Conservation (phyloP, 2,113 vertebrate species). For the Platysteira castanea region DNA sequence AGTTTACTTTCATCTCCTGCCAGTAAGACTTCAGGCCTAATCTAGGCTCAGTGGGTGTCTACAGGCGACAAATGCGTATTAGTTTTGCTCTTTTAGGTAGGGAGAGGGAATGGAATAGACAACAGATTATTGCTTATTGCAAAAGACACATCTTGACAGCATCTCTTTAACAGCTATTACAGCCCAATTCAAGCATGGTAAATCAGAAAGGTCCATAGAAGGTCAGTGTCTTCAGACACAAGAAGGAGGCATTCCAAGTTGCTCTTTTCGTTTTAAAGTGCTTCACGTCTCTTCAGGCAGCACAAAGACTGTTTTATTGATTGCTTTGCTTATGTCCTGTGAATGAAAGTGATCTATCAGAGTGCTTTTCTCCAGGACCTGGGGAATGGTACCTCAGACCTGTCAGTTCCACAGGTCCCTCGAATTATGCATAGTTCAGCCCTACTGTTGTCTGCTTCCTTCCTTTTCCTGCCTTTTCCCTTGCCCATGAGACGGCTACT, state of each 20-base stretch:
- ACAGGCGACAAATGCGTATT: background rate
- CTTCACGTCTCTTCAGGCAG: background rate
- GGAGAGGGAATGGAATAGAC: background rate
- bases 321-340: background rate
- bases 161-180: background rate
- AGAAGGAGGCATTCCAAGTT: background rate
- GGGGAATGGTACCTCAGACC: background rate
- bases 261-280: background rate
- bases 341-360: background rate
- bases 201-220: background rate
- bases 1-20: slow-evolving; percentile 22
- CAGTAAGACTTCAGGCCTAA: background rate
- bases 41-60: background rate
- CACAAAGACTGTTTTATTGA: background rate
- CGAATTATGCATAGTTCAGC: background rate
- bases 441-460: accelerated
- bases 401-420: background rate
- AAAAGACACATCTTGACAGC: background rate
- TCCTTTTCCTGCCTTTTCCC: background rate
- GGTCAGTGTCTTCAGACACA: background rate
- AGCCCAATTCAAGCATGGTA: background rate
- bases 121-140: background rate
- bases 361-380: background rate
- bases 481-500: background rate
- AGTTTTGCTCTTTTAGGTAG: background rate